Conservation (phyloP, 2,888 invertebrate genomes). For the Dolichopus griseipennis region DNA sequence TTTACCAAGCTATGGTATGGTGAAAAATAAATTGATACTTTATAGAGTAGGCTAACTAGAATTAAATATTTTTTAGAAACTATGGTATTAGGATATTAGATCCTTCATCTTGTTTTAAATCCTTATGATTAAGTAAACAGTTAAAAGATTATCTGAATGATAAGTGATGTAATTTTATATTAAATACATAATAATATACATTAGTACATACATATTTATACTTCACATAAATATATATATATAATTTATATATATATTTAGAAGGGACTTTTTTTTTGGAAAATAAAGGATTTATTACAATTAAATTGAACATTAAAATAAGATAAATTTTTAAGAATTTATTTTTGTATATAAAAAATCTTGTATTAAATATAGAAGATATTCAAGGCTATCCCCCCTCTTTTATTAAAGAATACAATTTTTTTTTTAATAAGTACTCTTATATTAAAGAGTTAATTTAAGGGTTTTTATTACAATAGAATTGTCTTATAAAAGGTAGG, state of each 20-base stretch:
- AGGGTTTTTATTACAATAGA: too few relatives aligned
- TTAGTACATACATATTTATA: neutral
- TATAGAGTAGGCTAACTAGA: too few relatives aligned
- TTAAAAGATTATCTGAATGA: neutral
- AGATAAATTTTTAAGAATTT: neutral
- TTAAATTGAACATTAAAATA: conserved; percentile 1
- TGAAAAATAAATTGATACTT: too few relatives aligned
- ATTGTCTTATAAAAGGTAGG: too few relatives aligned
- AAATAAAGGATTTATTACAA: neutral
- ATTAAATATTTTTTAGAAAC: too few relatives aligned
- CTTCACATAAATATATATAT: neutral
- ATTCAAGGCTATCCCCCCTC: too few relatives aligned
- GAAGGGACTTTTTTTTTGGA: neutral
- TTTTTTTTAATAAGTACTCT: too few relatives aligned
- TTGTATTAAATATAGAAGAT: too few relatives aligned
- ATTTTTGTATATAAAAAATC: neutral
- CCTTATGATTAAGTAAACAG: neutral
- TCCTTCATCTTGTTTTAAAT: neutral
- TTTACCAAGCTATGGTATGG: too few relatives aligned
- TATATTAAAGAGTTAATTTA: too few relatives aligned
- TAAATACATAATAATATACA: neutral
- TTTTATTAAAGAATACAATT: too few relatives aligned
- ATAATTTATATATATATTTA: neutral
- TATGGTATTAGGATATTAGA: too few relatives aligned
- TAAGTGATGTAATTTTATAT: neutral